phyloP scores from a whole-genome alignment of 1,140 invertebrate genomes.

The Ephestia elutella region DNA sequence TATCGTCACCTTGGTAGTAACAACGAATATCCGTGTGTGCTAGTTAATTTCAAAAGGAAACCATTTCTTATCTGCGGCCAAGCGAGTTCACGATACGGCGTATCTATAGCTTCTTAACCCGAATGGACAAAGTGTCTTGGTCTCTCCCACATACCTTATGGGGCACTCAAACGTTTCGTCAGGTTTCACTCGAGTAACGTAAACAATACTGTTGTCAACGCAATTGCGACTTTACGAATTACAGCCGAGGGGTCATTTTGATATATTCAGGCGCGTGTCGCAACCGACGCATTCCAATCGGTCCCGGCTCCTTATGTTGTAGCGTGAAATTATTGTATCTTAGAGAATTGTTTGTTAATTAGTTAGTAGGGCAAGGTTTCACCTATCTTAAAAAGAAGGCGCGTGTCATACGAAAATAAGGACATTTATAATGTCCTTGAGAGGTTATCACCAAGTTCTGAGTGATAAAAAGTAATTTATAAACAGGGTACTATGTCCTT shows the following conservation, averaged over 20 bases:
- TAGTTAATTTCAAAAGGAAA: conserved; percentile 6
- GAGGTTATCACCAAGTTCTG: no score
- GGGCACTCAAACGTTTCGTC: conserved; percentile 40
- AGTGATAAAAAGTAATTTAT: no score
- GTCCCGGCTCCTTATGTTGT: conserved; percentile 20
- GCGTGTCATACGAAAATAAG: neutral
- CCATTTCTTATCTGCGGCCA: neutral
- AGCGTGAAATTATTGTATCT: conserved; percentile 26
- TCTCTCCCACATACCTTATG: conserved; percentile 38
- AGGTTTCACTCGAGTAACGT: conserved; percentile 35
- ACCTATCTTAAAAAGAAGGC: neutral
- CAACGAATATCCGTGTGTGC: neutral
- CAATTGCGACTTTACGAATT: conserved; percentile 18
- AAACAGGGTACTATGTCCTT: no score
- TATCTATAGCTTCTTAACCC: conserved; percentile 15
- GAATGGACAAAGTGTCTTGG: conserved; percentile 13
- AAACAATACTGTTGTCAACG: conserved; percentile 27
- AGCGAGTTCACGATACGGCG: neutral
- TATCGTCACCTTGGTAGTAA: neutral
- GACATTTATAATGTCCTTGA: neutral
- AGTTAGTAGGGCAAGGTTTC: conserved; percentile 29
- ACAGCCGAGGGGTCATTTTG: conserved; percentile 9
- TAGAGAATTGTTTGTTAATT: conserved; percentile 36
- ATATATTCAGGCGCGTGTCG: conserved; percentile 11
- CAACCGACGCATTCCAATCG: conserved; percentile 35